Base-by-base conservation (phyloP, 2,113 vertebrate species). In the Xenopus tropicalis region DNA sequence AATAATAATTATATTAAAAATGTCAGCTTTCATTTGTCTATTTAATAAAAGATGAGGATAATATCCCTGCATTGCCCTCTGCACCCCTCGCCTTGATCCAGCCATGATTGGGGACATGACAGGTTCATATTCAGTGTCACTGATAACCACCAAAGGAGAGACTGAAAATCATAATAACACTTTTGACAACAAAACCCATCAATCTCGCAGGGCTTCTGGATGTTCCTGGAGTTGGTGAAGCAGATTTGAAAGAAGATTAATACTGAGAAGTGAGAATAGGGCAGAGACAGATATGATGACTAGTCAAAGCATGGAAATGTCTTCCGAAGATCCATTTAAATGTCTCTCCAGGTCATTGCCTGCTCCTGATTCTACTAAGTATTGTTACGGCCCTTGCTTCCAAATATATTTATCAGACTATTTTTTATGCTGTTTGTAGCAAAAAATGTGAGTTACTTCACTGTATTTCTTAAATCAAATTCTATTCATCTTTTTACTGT, bases 311-410 rank as follows among this genome's bases (percentile, higher is more conserved):
- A 14, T 44, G 48, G 37, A 64, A 61, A 65, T 61, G n/a, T 72
- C 70, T 72, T 72, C 61, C 64, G 61, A 56, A 8, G 61, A 72
- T 65, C 61, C 46, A 65, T 37, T 56, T 24, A 64, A 65, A 64
- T 65, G 11, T n/a, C 61, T 56, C 23, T 48, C 52, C 52, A 61
- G 70, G 70, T 72, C 70, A 65, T 64, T 65, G 70, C 42, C 16
- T 24, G 42, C 19, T 42, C n/a, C 51, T 65, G 46, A 22, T 22
- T 16, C 46, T 14, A 16, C 46, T 65, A 72, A 65, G 23, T 42
- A 61, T 59, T 29, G 70, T 64, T 46, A 72, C 42, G 61, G 23
- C 52, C 61, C 61, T 42, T 54, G 61, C 57, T 20, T 52, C 24
- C 58, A 71, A 63, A 71, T 48, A 64, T 54, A 59, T 59, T 46